Base-by-base conservation (phyloP, 1,140 invertebrate species). In the Trissolcus basalis region DNA sequence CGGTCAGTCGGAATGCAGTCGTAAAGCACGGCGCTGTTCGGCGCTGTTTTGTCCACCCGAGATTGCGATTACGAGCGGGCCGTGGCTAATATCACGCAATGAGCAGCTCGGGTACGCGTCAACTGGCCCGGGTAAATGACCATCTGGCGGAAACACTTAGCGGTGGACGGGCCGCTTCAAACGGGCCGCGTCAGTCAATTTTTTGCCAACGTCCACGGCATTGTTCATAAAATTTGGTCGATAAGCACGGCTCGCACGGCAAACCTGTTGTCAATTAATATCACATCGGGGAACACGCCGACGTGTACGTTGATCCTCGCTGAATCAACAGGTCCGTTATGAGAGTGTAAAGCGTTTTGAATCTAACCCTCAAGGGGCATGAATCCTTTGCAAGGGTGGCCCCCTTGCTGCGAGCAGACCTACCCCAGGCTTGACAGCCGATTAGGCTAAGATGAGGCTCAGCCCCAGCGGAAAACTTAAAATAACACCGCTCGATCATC, bases 401-500 rank as follows among this genome's bases (percentile, higher is more conserved):
- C 80, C 55, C 50, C 63, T 27, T 39, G 1, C 36, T 39, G 9
- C 36, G 36, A 4, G 58, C 53, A 44, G 69, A 35, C 14, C 41
- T 50, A 72, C 67, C 70, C 76, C 64, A 65, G 45, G 19, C 61
- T 56, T 59, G 85, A 87, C 86, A 87, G 85, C 81, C 87, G 87
- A 88, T 89, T 88, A 88, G 86, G 84, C 80, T 81, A 81, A 85
- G 83, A 82, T 63, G 80, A 75, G 68, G 54, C 63, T 68, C 36
- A 75, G 72, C 61, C 84, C 87, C 86, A 80, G 83, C 67, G 87
- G 86, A 87, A 89, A 89, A 88, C 87, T 88, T 87, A 86, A 88
- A 89, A 88, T 87, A 89, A 87, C 85, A 88, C 83, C 86, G 83
- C 78, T 88, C 87, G 81, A 88, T 88, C 86, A 88, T 87, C n/a